Evolutionary conservation across 2,113 vertebrate species (phyloP), one percentile per base, ranked within the genome.

Genomic region (Psittacula cyanocephala): DNA sequence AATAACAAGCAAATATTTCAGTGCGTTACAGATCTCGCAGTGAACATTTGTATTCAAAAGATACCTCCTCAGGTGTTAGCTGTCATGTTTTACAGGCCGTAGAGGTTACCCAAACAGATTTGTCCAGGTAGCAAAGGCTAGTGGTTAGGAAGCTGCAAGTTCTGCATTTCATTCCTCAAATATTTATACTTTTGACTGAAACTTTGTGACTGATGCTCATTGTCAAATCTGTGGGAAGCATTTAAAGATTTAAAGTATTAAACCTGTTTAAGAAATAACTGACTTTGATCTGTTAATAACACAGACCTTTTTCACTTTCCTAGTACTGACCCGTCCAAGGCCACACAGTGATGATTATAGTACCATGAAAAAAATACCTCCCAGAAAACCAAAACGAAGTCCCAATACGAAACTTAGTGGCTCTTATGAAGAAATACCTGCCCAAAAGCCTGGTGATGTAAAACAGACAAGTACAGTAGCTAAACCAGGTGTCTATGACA

Each of bases 331-430:
- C 29, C 98, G 99, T 84, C 99, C 99, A 59, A 98, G 99, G 25
- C 99, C 99, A 31, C 99, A 99, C 97, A 99, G 99, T 37, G 99
- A 99, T 67, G 99, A 99, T 97, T 99, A 99, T 72, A 99, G 99
- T 89, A 98, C 99, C 74, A 98, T 99, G 98, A 99, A 99, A 97
- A 99, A 99, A 97, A 99, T 99, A 68, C 99, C 99, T 9, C 99
- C 99, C 22, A 98, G 99, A 17, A 99, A 99, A 97, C 99, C 99
- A 47, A 99, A 99, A 96, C 98, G 99, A 75, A 99, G 99, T 94
- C 99, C 99, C 31, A 98, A 99, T 96, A 99, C 99, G 5, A 99
- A 99, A 95, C 98, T 99, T 47, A 98, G 98, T 2, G 99, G 99
- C 82, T 99, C 99, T 27, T 99, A 99, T 0, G 99, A 99, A 96